Base-by-base conservation (phyloP, 2,113 vertebrate genomes). In the Leptocoma aspasia region DNA sequence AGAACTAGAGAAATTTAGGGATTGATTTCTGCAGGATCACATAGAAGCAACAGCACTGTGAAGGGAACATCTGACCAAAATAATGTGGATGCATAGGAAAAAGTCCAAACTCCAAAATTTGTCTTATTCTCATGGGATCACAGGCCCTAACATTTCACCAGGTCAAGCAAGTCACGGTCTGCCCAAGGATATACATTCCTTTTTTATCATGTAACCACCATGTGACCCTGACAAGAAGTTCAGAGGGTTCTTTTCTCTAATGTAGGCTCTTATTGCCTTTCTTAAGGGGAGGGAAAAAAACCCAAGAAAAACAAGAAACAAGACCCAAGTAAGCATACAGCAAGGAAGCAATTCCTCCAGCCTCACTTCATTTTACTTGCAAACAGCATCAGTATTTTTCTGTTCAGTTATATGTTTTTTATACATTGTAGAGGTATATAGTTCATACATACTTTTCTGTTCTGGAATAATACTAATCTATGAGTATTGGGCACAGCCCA, bases 181-280 rank as follows among this genome's bases (percentile, higher is more conserved):
- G 44, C 71, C 86, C 53, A 92, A 90, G 76, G 52, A 90, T 88
- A 83, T 42, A 86, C 68, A 90, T 96, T 96, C 93, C 82, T 94
- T 92, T 94, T 92, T 94, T 92, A 90, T 90, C 85, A 84, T 56
- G 65, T 88, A 90, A 90, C 82, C 70, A 93, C 33, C 59, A 6
- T 49, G 76, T 82, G 72, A 95, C 88, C 85, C 73, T 94, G 90
- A 52, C 60, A 93, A 82, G 77, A 91, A 92, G 54, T 79, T 85
- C 45, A 86, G 37, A 57, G 37, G 15, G 42, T 76, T 93, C 44
- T 89, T 47, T 82, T 57, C 63, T 65, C 78, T 65, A 50, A 20
- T 69, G 63, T 4, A 53, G 50, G 19, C 31, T 92, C 79, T 83
- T 61, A 24, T 8, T 63, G 72, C 19, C 52, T 80, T 76, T 68